Conservation (phyloP, 2,888 invertebrate genomes). For the Amphipyra berbera region DNA sequence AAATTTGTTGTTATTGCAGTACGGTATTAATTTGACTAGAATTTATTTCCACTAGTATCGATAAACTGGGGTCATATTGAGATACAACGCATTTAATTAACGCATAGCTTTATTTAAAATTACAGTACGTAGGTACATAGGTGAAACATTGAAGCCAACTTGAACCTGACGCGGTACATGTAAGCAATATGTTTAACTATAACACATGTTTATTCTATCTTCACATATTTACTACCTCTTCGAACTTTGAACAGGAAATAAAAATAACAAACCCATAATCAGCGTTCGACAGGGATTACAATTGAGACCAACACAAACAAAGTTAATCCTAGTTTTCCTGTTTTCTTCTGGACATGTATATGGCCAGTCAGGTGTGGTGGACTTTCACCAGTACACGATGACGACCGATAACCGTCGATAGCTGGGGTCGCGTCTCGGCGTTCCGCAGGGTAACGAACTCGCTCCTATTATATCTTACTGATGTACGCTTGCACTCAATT, state of each 20-base stretch:
- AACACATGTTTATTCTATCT: neutral
- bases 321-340: slow-evolving; percentile 53
- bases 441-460: slow-evolving; percentile 78
- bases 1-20: neutral
- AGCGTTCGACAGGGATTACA: slow-evolving; percentile 25
- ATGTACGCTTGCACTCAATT: slow-evolving; percentile 63
- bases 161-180: neutral
- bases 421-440: slow-evolving; percentile 68
- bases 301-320: slow-evolving; percentile 32
- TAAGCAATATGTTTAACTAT: neutral
- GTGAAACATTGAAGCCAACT: neutral
- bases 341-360: slow-evolving; percentile 43
- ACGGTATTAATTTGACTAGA: neutral
- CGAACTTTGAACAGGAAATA: slow-evolving; percentile 34
- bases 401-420: slow-evolving; percentile 77
- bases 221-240: slow-evolving; percentile 4
- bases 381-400: slow-evolving; percentile 70
- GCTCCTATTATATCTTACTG: slow-evolving; percentile 64
- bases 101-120: neutral
- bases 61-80: neutral
- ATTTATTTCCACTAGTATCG: too few relatives aligned
- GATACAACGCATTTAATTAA: neutral
- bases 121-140: neutral
- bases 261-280: slow-evolving; percentile 20
- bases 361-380: slow-evolving; percentile 64